phyloP scores from a whole-genome alignment of 2,113 vertebrate species.

The Tupaia tana region DNA sequence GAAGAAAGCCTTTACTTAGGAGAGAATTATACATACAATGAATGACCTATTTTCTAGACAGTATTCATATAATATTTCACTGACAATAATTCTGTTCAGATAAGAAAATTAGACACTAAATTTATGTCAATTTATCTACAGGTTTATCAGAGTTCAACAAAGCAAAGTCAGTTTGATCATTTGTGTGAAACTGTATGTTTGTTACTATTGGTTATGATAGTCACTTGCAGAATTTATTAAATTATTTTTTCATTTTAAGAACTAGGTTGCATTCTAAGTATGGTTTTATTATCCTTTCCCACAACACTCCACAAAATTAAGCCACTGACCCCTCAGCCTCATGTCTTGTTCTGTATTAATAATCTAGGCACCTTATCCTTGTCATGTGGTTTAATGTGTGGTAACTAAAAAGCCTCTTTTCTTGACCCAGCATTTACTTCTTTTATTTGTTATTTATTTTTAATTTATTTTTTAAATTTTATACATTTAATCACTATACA shows the following conservation, averaged over 20 bases:
- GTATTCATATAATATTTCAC: not conserved
- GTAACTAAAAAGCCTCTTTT: no score
- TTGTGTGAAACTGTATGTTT: constrained; percentile 16
- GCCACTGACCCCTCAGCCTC: no score
- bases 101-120: constrained; percentile 35
- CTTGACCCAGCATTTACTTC: no score
- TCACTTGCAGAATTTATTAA: constrained; percentile 9
- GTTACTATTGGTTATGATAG: not conserved
- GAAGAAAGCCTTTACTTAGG: constrained; percentile 9
- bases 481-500: no score
- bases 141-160: not conserved
- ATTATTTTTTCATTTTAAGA: not conserved
- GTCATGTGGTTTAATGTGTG: no score
- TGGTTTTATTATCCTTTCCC: no score
- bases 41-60: not conserved
- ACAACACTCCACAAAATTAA: no score
- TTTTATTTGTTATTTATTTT: no score
- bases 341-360: no score
- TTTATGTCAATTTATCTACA: not conserved
- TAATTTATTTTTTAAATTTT: no score
- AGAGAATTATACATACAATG: not conserved
- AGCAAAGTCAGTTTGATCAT: not conserved
- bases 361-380: no score
- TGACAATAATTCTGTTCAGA: not conserved
- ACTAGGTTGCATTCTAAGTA: no score